These are phyloP conservation scores for Toxotes chatareus DNA, from an alignment of 2,113 vertebrate genomes.

Conservation along the genomic window DNA sequence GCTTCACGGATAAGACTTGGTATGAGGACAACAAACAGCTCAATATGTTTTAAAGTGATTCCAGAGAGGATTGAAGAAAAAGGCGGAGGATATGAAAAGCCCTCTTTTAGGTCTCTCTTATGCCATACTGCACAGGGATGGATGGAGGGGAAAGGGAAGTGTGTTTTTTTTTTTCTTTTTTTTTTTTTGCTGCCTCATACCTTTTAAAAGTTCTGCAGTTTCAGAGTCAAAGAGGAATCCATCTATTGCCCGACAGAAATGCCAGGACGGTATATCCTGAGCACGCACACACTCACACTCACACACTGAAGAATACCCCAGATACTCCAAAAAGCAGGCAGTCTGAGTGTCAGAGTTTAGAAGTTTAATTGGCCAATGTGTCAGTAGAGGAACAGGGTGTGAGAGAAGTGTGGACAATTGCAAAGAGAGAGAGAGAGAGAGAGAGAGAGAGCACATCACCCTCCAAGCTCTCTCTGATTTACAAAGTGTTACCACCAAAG, in stretches of 20 bases:
- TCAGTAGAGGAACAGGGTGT: conserved; percentile 57
- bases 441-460: neutral
- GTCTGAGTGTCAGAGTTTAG: conserved; percentile 58
- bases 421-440: conserved; percentile 36
- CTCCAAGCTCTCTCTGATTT: conserved; percentile 42
- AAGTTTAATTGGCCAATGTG: conserved; percentile 75
- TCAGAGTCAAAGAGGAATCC: conserved; percentile 46
- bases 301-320: conserved; percentile 18
- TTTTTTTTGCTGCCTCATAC: conserved; percentile 45
- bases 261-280: conserved; percentile 29
- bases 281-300: neutral
- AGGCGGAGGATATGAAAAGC: conserved; percentile 42
- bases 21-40: conserved; percentile 49
- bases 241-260: conserved; percentile 42
- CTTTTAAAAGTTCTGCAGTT: conserved; percentile 55
- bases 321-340: conserved; percentile 40
- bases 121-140: conserved; percentile 24
- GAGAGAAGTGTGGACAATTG: conserved; percentile 53
- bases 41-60: conserved; percentile 65
- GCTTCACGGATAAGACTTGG: conserved; percentile 37
- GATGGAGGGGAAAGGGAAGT: conserved; percentile 5
- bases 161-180: neutral
- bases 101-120: conserved; percentile 29
- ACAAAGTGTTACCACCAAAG: conserved; percentile 40
- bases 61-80: conserved; percentile 49